These are phyloP conservation scores for Synergus umbraculus DNA, from an alignment of 2,888 invertebrate species.

Conservation along the genomic window DNA sequence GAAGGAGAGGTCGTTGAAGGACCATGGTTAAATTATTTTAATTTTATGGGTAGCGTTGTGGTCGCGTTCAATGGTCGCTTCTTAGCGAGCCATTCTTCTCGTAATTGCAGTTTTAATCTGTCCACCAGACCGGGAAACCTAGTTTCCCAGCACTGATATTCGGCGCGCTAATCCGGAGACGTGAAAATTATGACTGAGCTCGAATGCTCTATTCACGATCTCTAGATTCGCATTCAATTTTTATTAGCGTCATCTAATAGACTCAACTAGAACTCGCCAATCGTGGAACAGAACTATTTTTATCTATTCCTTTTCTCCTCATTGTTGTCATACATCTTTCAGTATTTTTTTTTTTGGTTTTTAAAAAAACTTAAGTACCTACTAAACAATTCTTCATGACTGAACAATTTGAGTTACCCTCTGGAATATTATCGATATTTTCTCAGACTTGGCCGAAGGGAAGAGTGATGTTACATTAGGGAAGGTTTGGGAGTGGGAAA, in stretches of 20 bases:
- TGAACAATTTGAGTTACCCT: background rate
- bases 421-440: background rate
- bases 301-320: background rate
- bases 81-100: slow-evolving; percentile 67
- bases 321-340: too few relatives aligned
- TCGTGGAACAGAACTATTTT: background rate
- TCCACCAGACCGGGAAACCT: slow-evolving; percentile 61
- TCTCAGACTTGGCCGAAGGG: background rate
- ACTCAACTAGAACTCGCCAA: background rate
- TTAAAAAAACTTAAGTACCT: too few relatives aligned
- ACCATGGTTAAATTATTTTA: slow-evolving; percentile 65
- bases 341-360: too few relatives aligned
- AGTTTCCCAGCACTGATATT: slow-evolving; percentile 52
- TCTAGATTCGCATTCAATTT: slow-evolving; percentile 26
- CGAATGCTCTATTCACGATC: slow-evolving; percentile 40
- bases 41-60: slow-evolving; percentile 62
- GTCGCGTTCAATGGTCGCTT: slow-evolving; percentile 61
- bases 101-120: slow-evolving; percentile 72
- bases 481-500: background rate
- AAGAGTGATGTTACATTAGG: background rate
- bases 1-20: slow-evolving; percentile 45
- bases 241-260: background rate
- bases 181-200: slow-evolving; percentile 31
- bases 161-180: slow-evolving; percentile 49
- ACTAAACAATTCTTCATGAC: too few relatives aligned